Percentiles rank a stretch among this genome's conserved stretches.
Conservation (phyloP, 2,113 vertebrate genomes). For the Rattus rattus region DNA sequence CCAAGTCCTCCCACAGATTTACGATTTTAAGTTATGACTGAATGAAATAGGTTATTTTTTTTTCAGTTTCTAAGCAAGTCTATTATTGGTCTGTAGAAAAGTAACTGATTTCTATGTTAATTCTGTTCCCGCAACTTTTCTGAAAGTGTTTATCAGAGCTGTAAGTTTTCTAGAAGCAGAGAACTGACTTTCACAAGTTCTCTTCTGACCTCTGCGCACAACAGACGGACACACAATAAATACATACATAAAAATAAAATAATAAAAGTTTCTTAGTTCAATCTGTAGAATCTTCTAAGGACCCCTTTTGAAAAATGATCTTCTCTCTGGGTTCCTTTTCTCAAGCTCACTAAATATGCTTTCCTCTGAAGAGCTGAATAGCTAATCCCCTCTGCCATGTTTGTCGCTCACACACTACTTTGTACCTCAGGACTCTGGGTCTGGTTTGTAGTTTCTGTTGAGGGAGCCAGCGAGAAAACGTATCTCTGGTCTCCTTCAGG, state of each 20-base stretch:
- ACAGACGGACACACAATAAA: not conserved
- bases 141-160: not conserved
- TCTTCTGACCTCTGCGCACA: not conserved
- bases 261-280: not conserved
- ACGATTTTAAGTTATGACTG: not conserved
- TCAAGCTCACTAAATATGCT: not conserved
- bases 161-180: not conserved
- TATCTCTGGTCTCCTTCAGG: not conserved
- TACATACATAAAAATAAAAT: not conserved
- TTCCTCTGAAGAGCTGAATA: not conserved
- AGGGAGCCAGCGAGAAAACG: not conserved
- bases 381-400: not conserved
- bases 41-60: not conserved
- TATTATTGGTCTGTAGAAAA: not conserved
- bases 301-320: not conserved
- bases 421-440: not conserved
- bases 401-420: not conserved
- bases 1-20: not conserved
- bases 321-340: not conserved
- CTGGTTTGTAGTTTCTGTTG: not conserved
- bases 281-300: not conserved
- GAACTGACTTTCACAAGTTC: not conserved
- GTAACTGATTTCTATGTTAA: not conserved
- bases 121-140: not conserved
- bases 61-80: not conserved